These are phyloP conservation scores for Hippocampus comes DNA, from an alignment of 2,113 vertebrate species.

Conservation along the genomic window DNA sequence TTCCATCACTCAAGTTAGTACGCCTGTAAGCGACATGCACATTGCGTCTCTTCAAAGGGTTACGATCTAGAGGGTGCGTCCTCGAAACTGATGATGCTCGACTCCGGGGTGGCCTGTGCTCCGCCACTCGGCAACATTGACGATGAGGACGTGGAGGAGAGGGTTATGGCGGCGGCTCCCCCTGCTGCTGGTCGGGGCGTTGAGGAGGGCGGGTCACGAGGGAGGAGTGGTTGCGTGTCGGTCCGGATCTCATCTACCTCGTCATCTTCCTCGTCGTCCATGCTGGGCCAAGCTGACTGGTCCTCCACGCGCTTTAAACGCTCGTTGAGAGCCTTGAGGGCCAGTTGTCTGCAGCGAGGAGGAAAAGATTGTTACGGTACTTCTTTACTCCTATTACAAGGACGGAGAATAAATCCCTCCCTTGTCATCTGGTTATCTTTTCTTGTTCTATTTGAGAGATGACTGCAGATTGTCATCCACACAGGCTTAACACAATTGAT, in stretches of 20 bases:
- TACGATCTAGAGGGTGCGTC: conserved; percentile 83
- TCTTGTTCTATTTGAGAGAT: too few relatives aligned
- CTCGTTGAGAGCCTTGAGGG: conserved; percentile 94
- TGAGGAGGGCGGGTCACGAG: conserved; percentile 55
- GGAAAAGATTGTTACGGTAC: background rate
- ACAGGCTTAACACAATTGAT: too few relatives aligned
- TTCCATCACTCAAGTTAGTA: conserved; percentile 36
- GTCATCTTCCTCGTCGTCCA: conserved; percentile 93
- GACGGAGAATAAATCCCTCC: background rate
- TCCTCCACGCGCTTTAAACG: conserved; percentile 93
- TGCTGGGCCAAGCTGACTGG: conserved; percentile 92
- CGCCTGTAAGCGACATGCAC: conserved; percentile 32
- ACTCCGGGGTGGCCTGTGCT: conserved; percentile 73
- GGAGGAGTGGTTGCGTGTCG: conserved; percentile 71
- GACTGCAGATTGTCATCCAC: too few relatives aligned
- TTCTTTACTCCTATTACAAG: background rate
- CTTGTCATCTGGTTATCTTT: background rate
- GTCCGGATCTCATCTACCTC: conserved; percentile 80
- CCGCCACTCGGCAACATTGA: conserved; percentile 28
- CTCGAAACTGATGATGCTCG: conserved; percentile 91
- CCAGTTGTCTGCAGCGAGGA: conserved; percentile 81
- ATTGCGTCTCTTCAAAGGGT: conserved; percentile 32
- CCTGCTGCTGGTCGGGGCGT: conserved; percentile 31
- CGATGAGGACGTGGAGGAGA: conserved; percentile 40
- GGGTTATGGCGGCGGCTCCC: conserved; percentile 52